phyloP scores from a whole-genome alignment of 2,888 invertebrate genomes.

The Phlogophora meticulosa region DNA sequence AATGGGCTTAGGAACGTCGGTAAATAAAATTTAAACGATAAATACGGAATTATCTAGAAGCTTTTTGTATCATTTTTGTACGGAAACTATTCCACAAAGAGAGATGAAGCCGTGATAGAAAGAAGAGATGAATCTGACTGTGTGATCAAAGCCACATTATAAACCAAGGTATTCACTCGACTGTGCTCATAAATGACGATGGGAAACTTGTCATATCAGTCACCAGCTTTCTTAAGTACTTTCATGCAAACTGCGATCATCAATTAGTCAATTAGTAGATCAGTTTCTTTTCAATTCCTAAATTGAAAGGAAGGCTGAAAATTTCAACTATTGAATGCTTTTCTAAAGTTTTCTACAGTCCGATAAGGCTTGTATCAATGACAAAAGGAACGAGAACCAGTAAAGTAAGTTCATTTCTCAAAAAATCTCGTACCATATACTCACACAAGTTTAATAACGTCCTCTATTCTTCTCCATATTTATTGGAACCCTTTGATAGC shows the following conservation, averaged over 20 bases:
- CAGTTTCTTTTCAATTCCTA: too few relatives aligned
- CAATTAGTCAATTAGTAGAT: too few relatives aligned
- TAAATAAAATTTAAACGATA: constrained; percentile 50
- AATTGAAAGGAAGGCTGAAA: too few relatives aligned
- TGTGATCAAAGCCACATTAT: constrained; percentile 5
- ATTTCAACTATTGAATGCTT: too few relatives aligned
- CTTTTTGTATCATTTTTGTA: constrained; percentile 12
- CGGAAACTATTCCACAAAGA: background rate
- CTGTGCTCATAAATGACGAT: background rate
- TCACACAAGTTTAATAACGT: background rate
- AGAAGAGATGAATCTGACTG: constrained; percentile 6
- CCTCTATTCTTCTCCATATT: constrained; percentile 32
- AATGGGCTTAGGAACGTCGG: constrained; percentile 43
- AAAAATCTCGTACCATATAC: background rate
- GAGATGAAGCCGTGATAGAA: background rate
- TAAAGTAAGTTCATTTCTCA: background rate
- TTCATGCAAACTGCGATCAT: too few relatives aligned
- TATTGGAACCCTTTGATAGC: constrained; percentile 38
- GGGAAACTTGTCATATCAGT: too few relatives aligned
- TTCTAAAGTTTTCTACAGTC: too few relatives aligned
- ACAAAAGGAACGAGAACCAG: background rate
- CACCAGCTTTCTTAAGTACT: background rate
- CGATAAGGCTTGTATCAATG: too few relatives aligned
- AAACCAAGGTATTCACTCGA: background rate
- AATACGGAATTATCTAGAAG: constrained; percentile 37